A percentile compares a stretch with the other conserved stretches of the same genome.
Conservation (phyloP, 2,888 invertebrate species). For the Apoderus coryli region DNA sequence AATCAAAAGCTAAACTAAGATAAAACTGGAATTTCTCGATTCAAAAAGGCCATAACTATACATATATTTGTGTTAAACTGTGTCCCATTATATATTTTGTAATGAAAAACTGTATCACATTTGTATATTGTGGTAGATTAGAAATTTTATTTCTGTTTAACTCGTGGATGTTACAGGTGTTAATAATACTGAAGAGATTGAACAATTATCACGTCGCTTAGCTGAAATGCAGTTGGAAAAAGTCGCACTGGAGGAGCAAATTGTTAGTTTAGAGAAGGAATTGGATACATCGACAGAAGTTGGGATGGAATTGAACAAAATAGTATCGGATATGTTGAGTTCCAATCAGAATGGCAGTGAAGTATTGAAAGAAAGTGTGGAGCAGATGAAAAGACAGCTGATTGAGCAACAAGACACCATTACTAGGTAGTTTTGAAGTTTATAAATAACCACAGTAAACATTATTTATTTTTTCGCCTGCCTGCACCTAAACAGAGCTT, state of each 20-base stretch:
- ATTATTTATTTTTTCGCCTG: too few species aligned
- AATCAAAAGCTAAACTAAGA: too few species aligned
- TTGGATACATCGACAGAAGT: conserved; percentile 71
- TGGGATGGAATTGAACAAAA: conserved; percentile 56
- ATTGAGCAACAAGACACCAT: conserved; percentile 47
- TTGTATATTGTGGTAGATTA: too few species aligned
- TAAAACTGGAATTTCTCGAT: too few species aligned
- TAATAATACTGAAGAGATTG: conserved; percentile 52
- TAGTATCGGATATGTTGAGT: conserved; percentile 48
- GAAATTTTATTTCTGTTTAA: too few species aligned
- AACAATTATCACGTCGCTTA: conserved; percentile 49
- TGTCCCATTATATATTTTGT: too few species aligned
- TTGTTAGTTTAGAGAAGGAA: conserved; percentile 53
- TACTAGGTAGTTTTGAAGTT: conserved; percentile 12
- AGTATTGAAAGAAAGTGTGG: conserved; percentile 46
- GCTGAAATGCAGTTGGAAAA: conserved; percentile 36
- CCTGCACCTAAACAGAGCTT: too few species aligned
- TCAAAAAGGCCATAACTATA: too few species aligned
- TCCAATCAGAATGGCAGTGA: conserved; percentile 46
- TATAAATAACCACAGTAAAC: conserved; percentile 3
- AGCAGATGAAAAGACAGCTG: conserved; percentile 48
- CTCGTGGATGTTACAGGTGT: too few species aligned
- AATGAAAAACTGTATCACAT: too few species aligned
- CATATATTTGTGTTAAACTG: too few species aligned
- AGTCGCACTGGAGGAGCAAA: conserved; percentile 47